Evolutionary conservation across 2,113 vertebrate genomes (phyloP), one percentile per base, ranked within the genome.

Genomic region (Urocynchramus pylzowi): DNA sequence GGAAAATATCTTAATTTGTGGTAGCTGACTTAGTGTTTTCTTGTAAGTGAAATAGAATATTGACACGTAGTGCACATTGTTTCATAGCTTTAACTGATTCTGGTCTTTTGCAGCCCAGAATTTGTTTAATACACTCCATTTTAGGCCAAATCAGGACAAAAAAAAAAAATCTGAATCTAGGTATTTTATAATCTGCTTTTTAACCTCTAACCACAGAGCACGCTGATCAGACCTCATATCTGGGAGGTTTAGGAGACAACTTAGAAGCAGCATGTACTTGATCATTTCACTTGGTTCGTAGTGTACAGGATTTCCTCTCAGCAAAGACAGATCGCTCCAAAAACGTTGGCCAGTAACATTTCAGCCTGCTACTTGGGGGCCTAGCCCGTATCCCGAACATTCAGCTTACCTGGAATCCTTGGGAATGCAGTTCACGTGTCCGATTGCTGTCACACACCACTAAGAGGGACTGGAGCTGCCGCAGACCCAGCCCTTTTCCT

Each of bases 131-230:
- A 99, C 98, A 98, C 98, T 98, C 98, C 98, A 98, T 98, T 98
- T 98, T 99, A 99, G 99, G 98, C 98, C 98, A 98, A 99, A 98
- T 98, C 98, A 98, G 98, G 98, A 98, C 98, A 98, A 98, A 98
- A 98, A 98, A 93, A 97, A 98, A 97, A 98, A 98, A 98, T 98
- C 98, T 98, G 98, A 98, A 98, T 98, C 98, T 98, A 99, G 98
- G 98, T 98, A 98, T 99, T 99, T 99, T 98, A 98, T 98, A 98
- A 98, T 98, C 98, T 98, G 98, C 98, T 99, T 99, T 99, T 98
- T 98, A 98, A 98, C 98, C 98, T 99, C 98, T 98, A 98, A 98
- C 98, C 98, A 98, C 98, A 98, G 98, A 98, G 98, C 98, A 98
- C 98, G 98, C 98, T 98, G 98, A 98, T 98, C 98, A 99, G 98